Percentiles rank a stretch among this genome's conserved stretches.
phyloP scores from a whole-genome alignment of 2,113 vertebrate species.

The Pristiophorus japonicus region DNA sequence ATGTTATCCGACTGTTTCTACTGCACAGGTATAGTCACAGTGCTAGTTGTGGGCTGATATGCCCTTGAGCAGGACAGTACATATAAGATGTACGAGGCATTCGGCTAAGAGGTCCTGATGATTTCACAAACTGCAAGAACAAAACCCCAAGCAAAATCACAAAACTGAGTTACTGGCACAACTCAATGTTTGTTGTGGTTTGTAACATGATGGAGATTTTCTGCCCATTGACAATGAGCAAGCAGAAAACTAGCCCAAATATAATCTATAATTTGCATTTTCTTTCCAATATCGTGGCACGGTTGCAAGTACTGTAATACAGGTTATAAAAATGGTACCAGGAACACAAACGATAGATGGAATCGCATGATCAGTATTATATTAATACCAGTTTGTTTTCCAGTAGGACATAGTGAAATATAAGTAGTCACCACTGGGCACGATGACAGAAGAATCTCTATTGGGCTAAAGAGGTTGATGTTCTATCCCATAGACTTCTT shows the following conservation, averaged over 20 bases:
- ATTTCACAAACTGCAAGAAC: neutral
- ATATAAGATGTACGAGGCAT: neutral
- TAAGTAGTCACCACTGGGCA: neutral
- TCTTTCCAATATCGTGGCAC: neutral
- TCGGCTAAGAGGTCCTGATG: neutral
- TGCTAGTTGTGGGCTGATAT: neutral
- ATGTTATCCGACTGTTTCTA: too few relatives aligned
- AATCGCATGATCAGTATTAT: neutral
- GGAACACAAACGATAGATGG: neutral
- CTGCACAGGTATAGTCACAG: too few relatives aligned
- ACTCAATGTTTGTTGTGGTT: neutral
- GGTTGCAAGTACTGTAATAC: neutral
- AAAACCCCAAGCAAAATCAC: neutral
- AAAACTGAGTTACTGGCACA: neutral
- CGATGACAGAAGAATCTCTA: neutral
- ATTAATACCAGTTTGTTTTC: neutral
- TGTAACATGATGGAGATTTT: neutral
- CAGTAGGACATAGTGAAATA: neutral
- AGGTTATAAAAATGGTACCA: neutral
- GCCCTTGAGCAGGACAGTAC: neutral
- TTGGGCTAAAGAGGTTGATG: neutral
- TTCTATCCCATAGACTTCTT: neutral
- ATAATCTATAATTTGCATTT: neutral
- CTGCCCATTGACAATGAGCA: neutral
- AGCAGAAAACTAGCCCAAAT: neutral